phyloP scores from a whole-genome alignment of 2,113 vertebrate species.

The Himantopus leucocephalus region DNA sequence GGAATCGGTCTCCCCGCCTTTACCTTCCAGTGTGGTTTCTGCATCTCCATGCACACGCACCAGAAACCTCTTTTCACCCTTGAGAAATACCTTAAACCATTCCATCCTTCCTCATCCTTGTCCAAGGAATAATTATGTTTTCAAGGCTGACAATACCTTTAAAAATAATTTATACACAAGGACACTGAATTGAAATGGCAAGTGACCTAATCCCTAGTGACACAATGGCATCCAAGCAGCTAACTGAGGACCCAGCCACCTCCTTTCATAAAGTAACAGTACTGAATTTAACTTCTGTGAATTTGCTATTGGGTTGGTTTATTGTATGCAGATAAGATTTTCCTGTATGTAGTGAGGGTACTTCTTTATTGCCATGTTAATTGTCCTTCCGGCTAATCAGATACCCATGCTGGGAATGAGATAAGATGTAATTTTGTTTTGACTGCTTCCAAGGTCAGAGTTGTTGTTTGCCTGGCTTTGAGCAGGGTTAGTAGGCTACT shows the following conservation, averaged over 20 bases:
- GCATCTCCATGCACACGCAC: not conserved
- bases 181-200: not conserved
- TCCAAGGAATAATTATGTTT: not conserved
- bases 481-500: slow-evolving; percentile 9
- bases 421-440: slow-evolving; percentile 54
- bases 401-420: slow-evolving; percentile 7
- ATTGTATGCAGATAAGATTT: not conserved
- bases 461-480: slow-evolving; percentile 34
- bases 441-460: slow-evolving; percentile 53
- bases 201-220: not conserved
- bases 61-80: not conserved
- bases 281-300: not conserved
- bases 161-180: not conserved
- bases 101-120: not conserved
- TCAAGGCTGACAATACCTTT: not conserved
- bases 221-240: not conserved
- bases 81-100: not conserved
- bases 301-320: not conserved
- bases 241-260: not conserved
- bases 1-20: rapidly evolving
- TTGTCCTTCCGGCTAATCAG: slow-evolving; percentile 39
- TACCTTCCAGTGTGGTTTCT: not conserved
- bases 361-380: not conserved
- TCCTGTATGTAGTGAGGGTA: not conserved
- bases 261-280: not conserved